phyloP scores from a whole-genome alignment of 2,888 invertebrate species.

The Nasonovia ribisnigri region DNA sequence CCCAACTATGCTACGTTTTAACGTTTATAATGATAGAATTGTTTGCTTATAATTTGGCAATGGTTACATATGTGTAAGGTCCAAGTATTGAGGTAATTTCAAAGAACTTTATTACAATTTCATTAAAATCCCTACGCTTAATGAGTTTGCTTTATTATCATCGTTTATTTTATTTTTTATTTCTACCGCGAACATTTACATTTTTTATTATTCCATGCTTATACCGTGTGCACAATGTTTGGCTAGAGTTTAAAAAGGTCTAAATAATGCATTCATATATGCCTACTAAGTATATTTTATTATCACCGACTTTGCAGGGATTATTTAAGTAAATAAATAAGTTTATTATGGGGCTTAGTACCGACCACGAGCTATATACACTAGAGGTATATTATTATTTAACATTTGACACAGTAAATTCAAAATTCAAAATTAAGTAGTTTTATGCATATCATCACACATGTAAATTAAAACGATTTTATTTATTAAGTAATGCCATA shows the following conservation, averaged over 20 bases:
- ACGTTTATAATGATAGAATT: neutral
- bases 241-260: neutral
- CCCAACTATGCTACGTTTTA: slow-evolving; percentile 14
- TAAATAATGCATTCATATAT: neutral
- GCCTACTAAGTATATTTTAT: neutral
- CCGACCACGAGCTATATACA: neutral
- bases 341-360: neutral
- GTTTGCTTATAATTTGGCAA: slow-evolving; percentile 23
- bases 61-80: neutral
- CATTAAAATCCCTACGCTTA: neutral
- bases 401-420: neutral
- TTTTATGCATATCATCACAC: neutral
- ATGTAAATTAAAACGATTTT: neutral
- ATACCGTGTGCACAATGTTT: neutral
- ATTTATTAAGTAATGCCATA: neutral
- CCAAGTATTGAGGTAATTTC: neutral
- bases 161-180: neutral
- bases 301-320: neutral
- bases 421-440: neutral
- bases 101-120: slow-evolving; percentile 8
- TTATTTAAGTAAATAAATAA: neutral
- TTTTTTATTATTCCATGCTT: neutral
- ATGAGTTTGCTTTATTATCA: slow-evolving; percentile 3
- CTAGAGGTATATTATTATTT: neutral
- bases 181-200: neutral